Base-by-base conservation (phyloP, 2,113 vertebrate genomes). In the Poicephalus meyeri region DNA sequence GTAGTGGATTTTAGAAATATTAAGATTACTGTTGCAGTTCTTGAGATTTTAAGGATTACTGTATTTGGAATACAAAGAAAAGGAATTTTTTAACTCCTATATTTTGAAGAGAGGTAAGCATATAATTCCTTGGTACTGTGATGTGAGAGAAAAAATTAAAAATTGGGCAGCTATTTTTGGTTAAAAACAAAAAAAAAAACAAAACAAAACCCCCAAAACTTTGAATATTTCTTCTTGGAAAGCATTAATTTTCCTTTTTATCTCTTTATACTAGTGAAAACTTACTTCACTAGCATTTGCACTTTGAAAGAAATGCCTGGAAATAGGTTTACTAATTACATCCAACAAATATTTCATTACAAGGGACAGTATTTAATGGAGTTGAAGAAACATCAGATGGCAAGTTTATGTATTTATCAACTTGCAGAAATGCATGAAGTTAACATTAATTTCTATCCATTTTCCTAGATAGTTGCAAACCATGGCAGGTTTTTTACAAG, bases 341-440 rank as follows among this genome's bases (percentile, higher is more conserved):
- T 56, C 16, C 21, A 76, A 70, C 21, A 35, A 92, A 77, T 83
- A 56, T 89, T 84, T 95, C 80, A 55, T 96, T 98, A 23, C 85
- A 98, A 98, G 94, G 98, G 98, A 44, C 97, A 98, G 47, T 98
- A 98, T 97, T 97, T 98, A 91, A 97, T 98, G 95, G 95, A 91
- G 72, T 96, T 98, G 98, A 97, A 97, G 91, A 72, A 87, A 58
- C 97, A 97, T 87, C 96, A 97, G 49, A 97, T 98, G 81, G 98
- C 98, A 87, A 98, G 92, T 46, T 98, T 98, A 82, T 98, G 97
- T 81, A 97, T 99, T 97, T 87, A 95, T 76, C 97, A 98, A 95
- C 90, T 98, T 83, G 97, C 97, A 58, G 95, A 98, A 96, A 98
- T 98, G 96, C 97, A 97, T 89, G 81, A 97, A 98, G 98, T 98